phyloP scores from a whole-genome alignment of 2,113 vertebrate genomes.

The Brienomyrus brachyistius region DNA sequence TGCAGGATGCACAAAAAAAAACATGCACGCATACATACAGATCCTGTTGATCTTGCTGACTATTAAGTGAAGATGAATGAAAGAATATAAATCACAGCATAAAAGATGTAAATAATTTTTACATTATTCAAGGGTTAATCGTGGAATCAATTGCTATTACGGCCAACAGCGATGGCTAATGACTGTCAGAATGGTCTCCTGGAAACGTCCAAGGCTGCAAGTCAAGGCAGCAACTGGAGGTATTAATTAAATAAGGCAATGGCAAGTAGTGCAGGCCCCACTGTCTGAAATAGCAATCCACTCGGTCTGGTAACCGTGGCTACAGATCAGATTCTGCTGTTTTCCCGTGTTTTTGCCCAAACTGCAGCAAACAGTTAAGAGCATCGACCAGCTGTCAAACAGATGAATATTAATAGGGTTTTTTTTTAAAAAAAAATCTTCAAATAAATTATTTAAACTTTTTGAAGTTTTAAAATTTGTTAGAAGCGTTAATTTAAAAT shows the following conservation, averaged over 20 bases:
- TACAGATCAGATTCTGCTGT: neutral
- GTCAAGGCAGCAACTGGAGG: neutral
- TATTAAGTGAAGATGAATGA: neutral
- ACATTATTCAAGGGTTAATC: constrained; percentile 43
- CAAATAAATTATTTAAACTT: neutral
- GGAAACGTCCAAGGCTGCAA: neutral
- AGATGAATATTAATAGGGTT: neutral
- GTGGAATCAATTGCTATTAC: constrained; percentile 55
- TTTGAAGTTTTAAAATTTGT: neutral
- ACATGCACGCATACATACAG: neutral
- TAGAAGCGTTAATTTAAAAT: neutral
- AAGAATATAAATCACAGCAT: neutral
- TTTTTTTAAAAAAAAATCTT: neutral
- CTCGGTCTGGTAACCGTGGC: neutral
- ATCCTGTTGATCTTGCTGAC: neutral
- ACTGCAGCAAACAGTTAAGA: neutral
- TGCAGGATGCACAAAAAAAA: neutral
- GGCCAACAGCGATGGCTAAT: constrained; percentile 34
- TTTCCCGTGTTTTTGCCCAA: neutral
- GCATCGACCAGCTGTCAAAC: neutral
- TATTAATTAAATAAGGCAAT: neutral
- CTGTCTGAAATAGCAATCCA: neutral
- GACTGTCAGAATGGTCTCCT: constrained; percentile 33
- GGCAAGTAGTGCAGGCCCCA: neutral
- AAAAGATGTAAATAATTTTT: neutral